These are phyloP conservation scores for Matsumurasca onukii DNA, from an alignment of 1,140 invertebrate species.

Conservation along the genomic window DNA sequence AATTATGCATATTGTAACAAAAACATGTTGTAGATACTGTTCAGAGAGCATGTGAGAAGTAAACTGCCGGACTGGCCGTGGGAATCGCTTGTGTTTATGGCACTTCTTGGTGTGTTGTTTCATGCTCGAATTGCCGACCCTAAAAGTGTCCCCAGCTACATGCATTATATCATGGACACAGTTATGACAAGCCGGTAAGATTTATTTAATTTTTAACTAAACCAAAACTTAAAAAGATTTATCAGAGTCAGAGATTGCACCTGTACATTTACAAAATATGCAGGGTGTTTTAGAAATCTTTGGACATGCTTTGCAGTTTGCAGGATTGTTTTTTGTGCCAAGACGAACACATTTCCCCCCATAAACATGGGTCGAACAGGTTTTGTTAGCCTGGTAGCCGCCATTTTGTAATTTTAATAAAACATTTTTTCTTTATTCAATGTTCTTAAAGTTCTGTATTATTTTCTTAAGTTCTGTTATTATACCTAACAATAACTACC, in stretches of 20 bases:
- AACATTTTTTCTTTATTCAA: no score
- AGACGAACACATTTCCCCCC: background rate
- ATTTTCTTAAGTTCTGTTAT: no score
- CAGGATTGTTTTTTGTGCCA: background rate
- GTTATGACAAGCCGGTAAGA: background rate
- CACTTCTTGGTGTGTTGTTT: background rate
- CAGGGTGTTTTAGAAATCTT: background rate
- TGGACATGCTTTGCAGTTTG: background rate
- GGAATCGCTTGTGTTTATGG: background rate
- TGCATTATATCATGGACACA: slow-evolving; percentile 4
- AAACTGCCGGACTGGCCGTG: background rate
- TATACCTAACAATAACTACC: no score
- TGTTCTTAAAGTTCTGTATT: no score
- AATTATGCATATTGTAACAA: no score
- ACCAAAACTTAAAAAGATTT: background rate
- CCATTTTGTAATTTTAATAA: no score
- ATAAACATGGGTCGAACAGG: no score
- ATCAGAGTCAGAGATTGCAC: background rate
- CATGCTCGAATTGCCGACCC: background rate
- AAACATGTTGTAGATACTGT: background rate
- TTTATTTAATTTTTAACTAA: background rate
- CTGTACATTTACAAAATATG: background rate
- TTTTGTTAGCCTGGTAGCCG: no score
- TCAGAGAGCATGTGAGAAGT: background rate
- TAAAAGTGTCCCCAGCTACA: background rate